Evolutionary conservation across 2,113 vertebrate genomes (phyloP).

Genomic region (Sceloporus tristichus): DNA sequence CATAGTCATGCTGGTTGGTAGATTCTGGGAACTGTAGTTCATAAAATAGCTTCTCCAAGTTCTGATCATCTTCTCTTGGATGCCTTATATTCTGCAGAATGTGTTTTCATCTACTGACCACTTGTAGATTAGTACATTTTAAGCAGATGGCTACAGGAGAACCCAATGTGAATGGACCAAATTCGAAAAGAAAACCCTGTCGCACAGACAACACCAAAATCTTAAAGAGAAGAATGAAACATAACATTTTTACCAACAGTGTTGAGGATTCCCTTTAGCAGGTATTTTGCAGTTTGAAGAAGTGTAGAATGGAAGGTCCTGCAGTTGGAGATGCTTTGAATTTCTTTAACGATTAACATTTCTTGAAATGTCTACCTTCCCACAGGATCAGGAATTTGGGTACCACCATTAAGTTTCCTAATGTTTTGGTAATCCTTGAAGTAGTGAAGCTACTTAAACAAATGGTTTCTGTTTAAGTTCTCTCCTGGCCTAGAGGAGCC

Average conservation of each 20-base stretch:
- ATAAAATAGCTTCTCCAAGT: too few species aligned
- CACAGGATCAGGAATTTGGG: background rate
- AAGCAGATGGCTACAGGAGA: accelerated
- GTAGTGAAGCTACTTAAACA: background rate
- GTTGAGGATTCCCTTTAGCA: background rate
- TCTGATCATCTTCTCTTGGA: background rate
- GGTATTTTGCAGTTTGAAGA: background rate
- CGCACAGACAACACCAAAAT: background rate
- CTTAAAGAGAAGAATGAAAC: background rate
- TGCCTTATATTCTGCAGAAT: background rate
- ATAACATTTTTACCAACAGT: too few species aligned
- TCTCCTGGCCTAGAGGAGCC: background rate
- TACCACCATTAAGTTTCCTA: background rate
- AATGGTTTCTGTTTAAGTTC: background rate
- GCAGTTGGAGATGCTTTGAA: background rate
- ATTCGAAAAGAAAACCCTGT: accelerated
- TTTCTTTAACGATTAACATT: background rate
- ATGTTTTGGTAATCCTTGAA: background rate
- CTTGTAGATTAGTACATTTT: background rate
- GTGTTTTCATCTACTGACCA: background rate
- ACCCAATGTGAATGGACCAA: accelerated
- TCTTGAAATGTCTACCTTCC: background rate
- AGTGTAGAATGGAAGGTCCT: background rate
- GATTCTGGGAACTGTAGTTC: too few species aligned
- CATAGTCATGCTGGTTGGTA: too few species aligned